Evolutionary conservation across 2,888 invertebrate species (phyloP).

Genomic region (Meteorus cinctellus): DNA sequence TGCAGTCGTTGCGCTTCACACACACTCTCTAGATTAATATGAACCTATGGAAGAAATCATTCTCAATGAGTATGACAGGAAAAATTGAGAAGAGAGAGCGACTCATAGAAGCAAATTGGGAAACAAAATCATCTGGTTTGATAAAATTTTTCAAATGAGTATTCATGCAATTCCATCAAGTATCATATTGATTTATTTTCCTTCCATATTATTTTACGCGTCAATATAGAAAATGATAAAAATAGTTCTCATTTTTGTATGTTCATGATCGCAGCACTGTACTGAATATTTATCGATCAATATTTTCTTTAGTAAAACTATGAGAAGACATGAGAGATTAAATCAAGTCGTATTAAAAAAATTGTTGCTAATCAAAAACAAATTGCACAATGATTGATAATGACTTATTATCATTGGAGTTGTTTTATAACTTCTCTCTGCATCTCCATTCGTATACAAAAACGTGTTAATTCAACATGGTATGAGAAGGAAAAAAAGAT

Average conservation of each 20-base stretch:
- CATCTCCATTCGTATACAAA: slow-evolving; percentile 58
- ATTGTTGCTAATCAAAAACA: slow-evolving; percentile 36
- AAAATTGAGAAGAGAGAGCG: too few species aligned
- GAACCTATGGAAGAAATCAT: neutral
- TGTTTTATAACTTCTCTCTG: slow-evolving; percentile 44
- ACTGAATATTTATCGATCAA: slow-evolving; percentile 61
- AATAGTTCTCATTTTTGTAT: slow-evolving; percentile 62
- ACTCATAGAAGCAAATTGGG: too few species aligned
- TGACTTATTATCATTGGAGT: slow-evolving; percentile 17
- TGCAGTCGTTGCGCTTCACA: neutral
- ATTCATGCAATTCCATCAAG: slow-evolving; percentile 17
- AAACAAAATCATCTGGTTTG: neutral
- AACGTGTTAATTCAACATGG: slow-evolving; percentile 50
- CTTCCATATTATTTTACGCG: slow-evolving; percentile 37
- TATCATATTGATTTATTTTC: neutral
- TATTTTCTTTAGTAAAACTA: slow-evolving; percentile 62
- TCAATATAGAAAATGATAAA: slow-evolving; percentile 51
- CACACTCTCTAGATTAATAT: neutral
- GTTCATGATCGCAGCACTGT: slow-evolving; percentile 61
- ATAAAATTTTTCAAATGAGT: neutral
- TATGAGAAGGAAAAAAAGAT: slow-evolving; percentile 48
- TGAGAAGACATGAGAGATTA: slow-evolving; percentile 32
- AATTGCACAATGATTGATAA: slow-evolving; percentile 35
- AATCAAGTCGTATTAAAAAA: slow-evolving; percentile 17
- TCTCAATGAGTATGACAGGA: too few species aligned